Evolutionary conservation across 2,797 vertebrate genomes (phyloP).

Genomic region (Melanogrammus aeglefinus): DNA sequence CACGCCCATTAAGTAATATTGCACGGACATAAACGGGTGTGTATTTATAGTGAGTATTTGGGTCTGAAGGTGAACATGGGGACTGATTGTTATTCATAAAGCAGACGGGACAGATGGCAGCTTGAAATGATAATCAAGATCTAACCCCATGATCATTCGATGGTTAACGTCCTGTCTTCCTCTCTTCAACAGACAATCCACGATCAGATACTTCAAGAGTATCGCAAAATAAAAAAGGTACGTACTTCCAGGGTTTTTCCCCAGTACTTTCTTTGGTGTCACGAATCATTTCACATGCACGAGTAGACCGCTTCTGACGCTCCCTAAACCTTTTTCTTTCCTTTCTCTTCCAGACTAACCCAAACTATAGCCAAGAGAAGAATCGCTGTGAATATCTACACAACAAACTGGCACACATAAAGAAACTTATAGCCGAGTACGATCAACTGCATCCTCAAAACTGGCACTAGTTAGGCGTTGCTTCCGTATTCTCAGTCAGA

Average conservation of each 20-base stretch:
- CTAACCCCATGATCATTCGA: neutral
- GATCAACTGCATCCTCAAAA: conserved; percentile 92
- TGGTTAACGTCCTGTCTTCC: neutral
- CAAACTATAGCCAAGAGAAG: conserved; percentile 97
- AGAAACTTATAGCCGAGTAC: conserved; percentile 94
- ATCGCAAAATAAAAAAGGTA: conserved; percentile 98
- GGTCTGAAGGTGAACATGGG: neutral
- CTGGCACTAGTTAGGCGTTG: conserved; percentile 69
- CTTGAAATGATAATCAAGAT: neutral
- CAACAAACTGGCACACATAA: conserved; percentile 98
- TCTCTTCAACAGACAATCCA: conserved; percentile 84
- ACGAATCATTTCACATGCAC: neutral
- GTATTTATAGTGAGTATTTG: neutral
- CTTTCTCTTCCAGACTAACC: conserved; percentile 84
- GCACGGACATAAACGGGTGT: neutral
- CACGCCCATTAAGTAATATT: neutral
- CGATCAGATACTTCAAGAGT: conserved; percentile 98
- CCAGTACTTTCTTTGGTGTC: conserved; percentile 26
- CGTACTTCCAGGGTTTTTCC: neutral
- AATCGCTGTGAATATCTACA: conserved; percentile 99
- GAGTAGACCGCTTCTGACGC: neutral
- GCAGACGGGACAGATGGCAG: neutral
- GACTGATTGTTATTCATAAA: neutral
- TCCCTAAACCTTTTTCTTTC: neutral
- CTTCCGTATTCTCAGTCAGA: conserved; percentile 55